Evolutionary conservation across 1,140 invertebrate genomes (phyloP).

Genomic region (Apis mellifera): Amel_HAv3.1 CM009946.2:2675001-2675500

Average conservation of each 20-base stretch:
- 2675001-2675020: background rate
- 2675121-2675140: background rate
- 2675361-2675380: background rate
- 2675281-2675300: background rate
- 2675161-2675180: slow-evolving; percentile 25
- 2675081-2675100: background rate
- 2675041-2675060: background rate
- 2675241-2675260: slow-evolving; percentile 16
- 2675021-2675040: background rate
- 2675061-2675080: background rate
- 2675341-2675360: too few relatives aligned
- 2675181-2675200: slow-evolving; percentile 34
- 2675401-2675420: background rate
- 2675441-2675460: background rate
- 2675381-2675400: background rate
- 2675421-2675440: background rate
- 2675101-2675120: background rate
- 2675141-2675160: slow-evolving; percentile 4
- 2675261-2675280: background rate
- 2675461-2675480: background rate
- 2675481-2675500: too few relatives aligned
- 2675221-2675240: slow-evolving; percentile 13
- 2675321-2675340: too few relatives aligned
- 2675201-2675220: background rate
- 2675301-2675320: background rate